These are phyloP conservation scores for Pelobates fuscus DNA, from an alignment of 2,113 vertebrate genomes.

Conservation along the genomic window DNA sequence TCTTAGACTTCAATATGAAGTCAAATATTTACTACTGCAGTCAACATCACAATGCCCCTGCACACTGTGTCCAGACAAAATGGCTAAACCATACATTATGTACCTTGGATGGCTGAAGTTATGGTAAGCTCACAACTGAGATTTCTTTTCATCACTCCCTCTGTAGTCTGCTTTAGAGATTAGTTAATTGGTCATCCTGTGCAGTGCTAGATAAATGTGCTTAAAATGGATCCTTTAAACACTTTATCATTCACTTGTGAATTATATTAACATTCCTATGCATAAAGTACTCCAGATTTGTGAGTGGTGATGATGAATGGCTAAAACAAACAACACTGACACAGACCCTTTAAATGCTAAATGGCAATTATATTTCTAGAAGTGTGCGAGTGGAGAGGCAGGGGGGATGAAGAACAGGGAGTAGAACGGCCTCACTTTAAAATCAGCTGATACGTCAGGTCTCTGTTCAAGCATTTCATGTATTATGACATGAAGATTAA, in stretches of 20 bases:
- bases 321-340: background rate
- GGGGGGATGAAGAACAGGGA: no score
- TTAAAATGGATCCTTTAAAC: slow-evolving; percentile 26
- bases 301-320: slow-evolving; percentile 11
- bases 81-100: slow-evolving; percentile 15
- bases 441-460: background rate
- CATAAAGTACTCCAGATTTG: slow-evolving; percentile 9
- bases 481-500: background rate
- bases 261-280: slow-evolving; percentile 28
- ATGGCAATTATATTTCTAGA: slow-evolving; percentile 15
- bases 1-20: no score
- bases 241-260: slow-evolving; percentile 29
- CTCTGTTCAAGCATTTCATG: background rate
- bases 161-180: slow-evolving; percentile 22
- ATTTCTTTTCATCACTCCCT: slow-evolving; percentile 21
- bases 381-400: no score
- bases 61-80: background rate
- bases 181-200: slow-evolving; percentile 16
- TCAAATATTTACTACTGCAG: no score
- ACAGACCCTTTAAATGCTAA: background rate
- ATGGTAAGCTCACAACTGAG: slow-evolving; percentile 13
- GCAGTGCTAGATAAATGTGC: slow-evolving; percentile 18
- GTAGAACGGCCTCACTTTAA: background rate
- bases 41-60: no score
- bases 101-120: slow-evolving; percentile 15